phyloP scores from a whole-genome alignment of 2,888 invertebrate genomes.

The Rhamphomyia laevipes region DNA sequence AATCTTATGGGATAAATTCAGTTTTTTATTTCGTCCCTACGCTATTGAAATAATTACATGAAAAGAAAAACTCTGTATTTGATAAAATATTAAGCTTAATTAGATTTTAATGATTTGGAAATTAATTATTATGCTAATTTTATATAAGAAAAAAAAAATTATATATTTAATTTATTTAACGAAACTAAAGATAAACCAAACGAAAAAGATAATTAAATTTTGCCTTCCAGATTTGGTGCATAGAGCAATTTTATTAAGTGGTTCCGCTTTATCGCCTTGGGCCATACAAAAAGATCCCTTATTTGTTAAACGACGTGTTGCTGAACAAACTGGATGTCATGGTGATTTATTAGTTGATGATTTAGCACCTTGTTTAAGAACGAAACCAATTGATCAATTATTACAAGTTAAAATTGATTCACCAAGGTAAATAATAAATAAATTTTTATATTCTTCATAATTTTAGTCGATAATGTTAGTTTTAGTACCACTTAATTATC shows the following conservation, averaged over 20 bases:
- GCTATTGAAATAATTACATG: too few species aligned
- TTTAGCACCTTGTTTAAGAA: constrained; percentile 71
- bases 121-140: not conserved
- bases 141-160: not conserved
- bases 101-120: not conserved
- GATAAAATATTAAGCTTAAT: not conserved
- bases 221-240: constrained; percentile 61
- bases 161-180: not conserved
- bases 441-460: not conserved
- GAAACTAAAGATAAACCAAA: not conserved
- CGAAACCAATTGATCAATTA: constrained; percentile 62
- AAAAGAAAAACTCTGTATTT: too few species aligned
- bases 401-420: constrained; percentile 64
- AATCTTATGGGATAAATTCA: too few species aligned
- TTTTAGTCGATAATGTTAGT: too few species aligned
- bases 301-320: constrained; percentile 67
- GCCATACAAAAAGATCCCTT: constrained; percentile 77
- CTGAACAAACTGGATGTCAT: constrained; percentile 72
- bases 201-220: not conserved
- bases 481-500: too few species aligned
- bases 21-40: too few species aligned
- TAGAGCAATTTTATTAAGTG: constrained; percentile 77
- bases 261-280: constrained; percentile 86
- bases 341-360: constrained; percentile 72
- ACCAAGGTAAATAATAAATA: constrained; percentile 41